Evolutionary conservation across 2,113 vertebrate genomes (phyloP).

Genomic region (Sprattus sprattus): DNA sequence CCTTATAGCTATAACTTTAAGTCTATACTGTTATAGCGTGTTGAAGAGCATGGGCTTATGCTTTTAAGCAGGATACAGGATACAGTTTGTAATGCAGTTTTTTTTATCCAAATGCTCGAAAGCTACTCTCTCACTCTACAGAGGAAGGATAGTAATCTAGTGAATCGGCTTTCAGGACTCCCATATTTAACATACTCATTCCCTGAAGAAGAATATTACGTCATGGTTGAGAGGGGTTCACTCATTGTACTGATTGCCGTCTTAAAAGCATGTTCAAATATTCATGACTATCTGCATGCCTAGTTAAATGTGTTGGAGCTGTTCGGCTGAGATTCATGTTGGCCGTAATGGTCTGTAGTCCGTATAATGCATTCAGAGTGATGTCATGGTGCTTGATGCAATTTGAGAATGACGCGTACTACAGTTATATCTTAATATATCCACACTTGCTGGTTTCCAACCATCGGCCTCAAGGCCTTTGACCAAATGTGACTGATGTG

Average conservation of each 20-base stretch:
- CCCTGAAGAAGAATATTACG: neutral
- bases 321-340: neutral
- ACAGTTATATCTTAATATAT: neutral
- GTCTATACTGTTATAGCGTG: neutral
- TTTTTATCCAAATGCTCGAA: neutral
- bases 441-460: neutral
- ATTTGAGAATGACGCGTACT: neutral
- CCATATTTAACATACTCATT: neutral
- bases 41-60: neutral
- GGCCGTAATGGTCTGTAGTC: slow-evolving; percentile 8
- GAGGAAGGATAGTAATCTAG: neutral
- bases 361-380: slow-evolving; percentile 8
- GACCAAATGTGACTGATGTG: neutral
- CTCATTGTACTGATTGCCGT: slow-evolving; percentile 13
- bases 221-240: neutral
- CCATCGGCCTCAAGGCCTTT: neutral
- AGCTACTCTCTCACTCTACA: neutral
- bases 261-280: slow-evolving; percentile 30
- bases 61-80: neutral
- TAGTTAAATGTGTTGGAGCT: slow-evolving; percentile 12
- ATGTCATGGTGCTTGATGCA: neutral
- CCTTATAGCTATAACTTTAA: neutral
- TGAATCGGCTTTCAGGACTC: neutral
- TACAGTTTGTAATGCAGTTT: too few species aligned
- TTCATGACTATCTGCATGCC: slow-evolving; percentile 15